These are phyloP conservation scores for Rousettus madagascariensis DNA, from an alignment of 2,797 vertebrate genomes.

Conservation along the genomic window DNA sequence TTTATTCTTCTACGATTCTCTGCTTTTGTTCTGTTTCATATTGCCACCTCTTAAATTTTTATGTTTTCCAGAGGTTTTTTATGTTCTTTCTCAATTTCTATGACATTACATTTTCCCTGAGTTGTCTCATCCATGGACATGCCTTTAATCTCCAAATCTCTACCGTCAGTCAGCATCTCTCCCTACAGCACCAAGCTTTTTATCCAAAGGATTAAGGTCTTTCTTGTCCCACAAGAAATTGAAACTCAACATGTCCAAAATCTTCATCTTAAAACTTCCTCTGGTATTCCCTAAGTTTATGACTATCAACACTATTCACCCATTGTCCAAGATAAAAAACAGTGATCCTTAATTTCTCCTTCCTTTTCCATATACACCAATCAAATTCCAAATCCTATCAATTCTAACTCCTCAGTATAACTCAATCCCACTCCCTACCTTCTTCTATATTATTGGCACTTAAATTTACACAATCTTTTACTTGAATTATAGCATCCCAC, in stretches of 20 bases:
- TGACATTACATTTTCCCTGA: neutral
- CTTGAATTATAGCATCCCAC: neutral
- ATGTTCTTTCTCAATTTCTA: neutral
- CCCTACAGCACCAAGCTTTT: neutral
- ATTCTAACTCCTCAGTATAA: neutral
- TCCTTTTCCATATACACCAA: neutral
- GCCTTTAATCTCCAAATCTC: neutral
- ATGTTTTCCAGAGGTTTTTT: neutral
- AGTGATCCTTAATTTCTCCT: neutral
- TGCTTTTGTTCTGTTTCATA: neutral
- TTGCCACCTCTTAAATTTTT: neutral
- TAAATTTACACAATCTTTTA: neutral
- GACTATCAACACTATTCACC: neutral
- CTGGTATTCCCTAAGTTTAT: neutral
- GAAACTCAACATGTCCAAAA: neutral
- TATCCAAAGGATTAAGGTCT: neutral
- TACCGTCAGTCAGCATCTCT: neutral
- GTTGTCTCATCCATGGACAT: neutral
- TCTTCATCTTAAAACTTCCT: neutral
- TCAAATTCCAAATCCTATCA: neutral
- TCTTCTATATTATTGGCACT: neutral
- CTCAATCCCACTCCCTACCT: neutral
- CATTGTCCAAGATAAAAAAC: neutral
- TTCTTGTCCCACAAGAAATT: neutral
- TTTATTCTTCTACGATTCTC: neutral